Evolutionary conservation across 2,888 invertebrate genomes (phyloP).

Genomic region (Drosophila kambysellisi): DNA sequence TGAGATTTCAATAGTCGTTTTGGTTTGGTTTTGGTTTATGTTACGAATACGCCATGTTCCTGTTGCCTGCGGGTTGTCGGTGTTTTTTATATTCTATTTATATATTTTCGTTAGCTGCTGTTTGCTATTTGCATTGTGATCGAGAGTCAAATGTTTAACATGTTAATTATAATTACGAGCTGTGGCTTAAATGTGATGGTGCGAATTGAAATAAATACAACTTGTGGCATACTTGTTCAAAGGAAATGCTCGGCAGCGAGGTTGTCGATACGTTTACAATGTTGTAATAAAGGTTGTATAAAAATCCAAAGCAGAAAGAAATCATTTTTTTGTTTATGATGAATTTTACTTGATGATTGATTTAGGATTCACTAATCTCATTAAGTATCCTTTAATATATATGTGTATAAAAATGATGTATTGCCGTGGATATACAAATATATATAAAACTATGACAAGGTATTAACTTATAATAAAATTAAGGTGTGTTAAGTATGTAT

Average conservation of each 20-base stretch:
- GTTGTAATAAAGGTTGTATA: no score
- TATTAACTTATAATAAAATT: neutral
- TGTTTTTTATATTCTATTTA: neutral
- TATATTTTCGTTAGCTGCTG: slow-evolving; percentile 10
- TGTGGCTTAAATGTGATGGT: slow-evolving; percentile 21
- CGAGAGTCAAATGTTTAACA: slow-evolving; percentile 53
- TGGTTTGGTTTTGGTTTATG: slow-evolving; percentile 15
- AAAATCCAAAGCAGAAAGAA: no score
- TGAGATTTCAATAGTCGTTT: slow-evolving; percentile 48
- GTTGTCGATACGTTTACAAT: no score
- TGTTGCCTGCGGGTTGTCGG: slow-evolving; percentile 39
- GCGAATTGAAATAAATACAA: slow-evolving; percentile 22
- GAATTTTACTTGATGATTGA: neutral
- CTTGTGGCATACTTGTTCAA: neutral
- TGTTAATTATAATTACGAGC: slow-evolving; percentile 66
- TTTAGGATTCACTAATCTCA: neutral
- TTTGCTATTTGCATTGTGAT: slow-evolving; percentile 40
- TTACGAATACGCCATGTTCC: slow-evolving; percentile 40
- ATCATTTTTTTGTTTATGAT: no score
- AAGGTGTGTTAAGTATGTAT: no score
- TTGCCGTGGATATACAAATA: neutral
- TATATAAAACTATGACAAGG: no score
- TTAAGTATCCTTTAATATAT: no score
- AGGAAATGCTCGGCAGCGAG: neutral
- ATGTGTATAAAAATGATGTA: neutral